These are phyloP conservation scores for Zootermopsis nevadensis DNA, from an alignment of 2,888 invertebrate species.

Conservation along the genomic window DNA sequence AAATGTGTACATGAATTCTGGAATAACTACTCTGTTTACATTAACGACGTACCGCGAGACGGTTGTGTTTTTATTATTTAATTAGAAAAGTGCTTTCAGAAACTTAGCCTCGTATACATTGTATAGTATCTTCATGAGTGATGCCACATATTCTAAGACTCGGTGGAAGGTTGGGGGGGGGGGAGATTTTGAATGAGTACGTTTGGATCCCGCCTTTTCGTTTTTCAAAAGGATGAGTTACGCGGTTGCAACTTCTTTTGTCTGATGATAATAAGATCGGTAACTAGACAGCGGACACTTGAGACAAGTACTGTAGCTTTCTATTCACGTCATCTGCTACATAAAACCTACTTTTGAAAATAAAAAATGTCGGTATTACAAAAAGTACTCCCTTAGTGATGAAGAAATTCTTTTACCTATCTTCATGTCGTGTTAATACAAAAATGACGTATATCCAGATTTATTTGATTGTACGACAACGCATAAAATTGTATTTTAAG, in stretches of 20 bases:
- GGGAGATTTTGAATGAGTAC: neutral
- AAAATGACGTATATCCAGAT: neutral
- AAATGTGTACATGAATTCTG: no score
- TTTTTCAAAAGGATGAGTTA: constrained; percentile 34
- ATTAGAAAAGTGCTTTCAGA: neutral
- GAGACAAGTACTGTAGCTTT: constrained; percentile 6
- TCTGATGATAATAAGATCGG: constrained; percentile 19
- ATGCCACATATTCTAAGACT: neutral
- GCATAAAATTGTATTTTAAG: no score
- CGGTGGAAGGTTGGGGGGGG: neutral
- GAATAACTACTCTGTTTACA: no score
- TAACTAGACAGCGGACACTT: constrained; percentile 22
- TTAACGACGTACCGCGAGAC: no score
- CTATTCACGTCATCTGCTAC: constrained; percentile 25
- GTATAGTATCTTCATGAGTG: neutral
- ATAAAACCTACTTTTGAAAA: constrained; percentile 9
- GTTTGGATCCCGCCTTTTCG: neutral
- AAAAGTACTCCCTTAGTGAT: neutral
- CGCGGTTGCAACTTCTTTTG: constrained; percentile 29
- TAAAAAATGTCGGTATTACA: constrained; percentile 6
- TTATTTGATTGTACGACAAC: no score
- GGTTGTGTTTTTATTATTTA: neutral
- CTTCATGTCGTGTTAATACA: neutral
- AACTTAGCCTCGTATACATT: neutral
- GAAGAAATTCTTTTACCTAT: neutral